Base-by-base conservation (phyloP, 2,797 vertebrate species). In the Delichon dasypus region DNA sequence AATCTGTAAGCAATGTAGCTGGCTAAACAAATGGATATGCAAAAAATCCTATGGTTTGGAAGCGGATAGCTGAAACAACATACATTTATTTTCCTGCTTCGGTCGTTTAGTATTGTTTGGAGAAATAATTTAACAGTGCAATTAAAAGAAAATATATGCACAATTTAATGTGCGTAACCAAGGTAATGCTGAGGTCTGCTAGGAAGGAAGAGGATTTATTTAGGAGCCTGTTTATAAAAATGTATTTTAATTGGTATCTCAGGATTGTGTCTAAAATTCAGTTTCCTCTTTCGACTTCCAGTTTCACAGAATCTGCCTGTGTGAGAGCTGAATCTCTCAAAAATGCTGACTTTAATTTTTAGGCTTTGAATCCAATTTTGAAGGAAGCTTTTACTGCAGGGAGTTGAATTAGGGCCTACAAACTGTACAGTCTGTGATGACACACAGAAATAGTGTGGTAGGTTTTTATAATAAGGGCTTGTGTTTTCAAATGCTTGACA, bases 1-100 rank as follows among this genome's bases (percentile, higher is more conserved):
- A 92, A 95, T 50, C 79, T 96, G 76, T 96, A 96, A 95, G 94
- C 73, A 88, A 21, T 60, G 78, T 94, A 85, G 84, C 44, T 81
- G 86, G 75, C 88, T 94, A 86, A 88, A 95, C 54, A 92, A 72
- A 45, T 66, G 58, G 34, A 64, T 76, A 54, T 66, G 68, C 64
- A 85, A 85, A 91, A 55, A 42, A 6, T 75, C 14, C 30, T 78
- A 45, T 54, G 32, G 47, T 80, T 94, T 87, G 34, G 85, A 92
- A 94, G 55, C 32, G 57, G 42, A 30, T 50, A 34, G 71, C 77
- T 91, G 90, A 92, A 95, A 83, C 73, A 75, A 53, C 79, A 71
- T 30, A 51, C 30, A 42, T 89, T 92, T 89, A 53, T 57, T 87
- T 97, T 82, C 27, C 68, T 66, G 61, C 26, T 94, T 85, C 34